Evolutionary conservation across 2,113 vertebrate species (phyloP).

Genomic region (Semnopithecus entellus): DNA sequence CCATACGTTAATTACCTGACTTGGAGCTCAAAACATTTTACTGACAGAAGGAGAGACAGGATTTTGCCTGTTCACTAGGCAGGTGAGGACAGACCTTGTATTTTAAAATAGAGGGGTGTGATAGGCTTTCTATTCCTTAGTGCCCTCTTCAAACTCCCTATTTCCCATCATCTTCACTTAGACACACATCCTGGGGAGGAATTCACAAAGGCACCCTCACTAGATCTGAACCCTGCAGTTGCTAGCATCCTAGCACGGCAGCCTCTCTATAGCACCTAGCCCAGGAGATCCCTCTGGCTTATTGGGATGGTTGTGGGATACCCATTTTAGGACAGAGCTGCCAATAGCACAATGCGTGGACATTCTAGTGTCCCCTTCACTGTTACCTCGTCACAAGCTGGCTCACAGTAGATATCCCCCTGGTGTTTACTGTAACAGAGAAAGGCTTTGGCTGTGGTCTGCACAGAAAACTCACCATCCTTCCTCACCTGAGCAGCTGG

Average conservation of each 20-base stretch:
- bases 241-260: not conserved
- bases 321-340: not conserved
- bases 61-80: accelerated
- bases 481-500: not conserved
- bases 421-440: not conserved
- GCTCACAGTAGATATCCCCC: not conserved
- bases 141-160: not conserved
- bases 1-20: too few species aligned
- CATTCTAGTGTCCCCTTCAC: accelerated
- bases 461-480: not conserved
- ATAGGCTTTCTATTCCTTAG: not conserved
- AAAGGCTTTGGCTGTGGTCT: not conserved
- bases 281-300: not conserved
- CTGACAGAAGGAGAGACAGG: accelerated
- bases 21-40: not conserved
- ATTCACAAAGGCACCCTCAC: not conserved
- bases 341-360: accelerated
- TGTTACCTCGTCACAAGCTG: accelerated
- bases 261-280: not conserved
- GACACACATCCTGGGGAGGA: not conserved
- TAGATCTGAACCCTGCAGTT: not conserved
- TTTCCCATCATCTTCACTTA: not conserved
- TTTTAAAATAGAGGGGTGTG: accelerated
- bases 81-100: not conserved
- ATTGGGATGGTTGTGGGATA: not conserved